Conservation (phyloP, 2,113 vertebrate genomes). For the Phrynosoma platyrhinos region DNA sequence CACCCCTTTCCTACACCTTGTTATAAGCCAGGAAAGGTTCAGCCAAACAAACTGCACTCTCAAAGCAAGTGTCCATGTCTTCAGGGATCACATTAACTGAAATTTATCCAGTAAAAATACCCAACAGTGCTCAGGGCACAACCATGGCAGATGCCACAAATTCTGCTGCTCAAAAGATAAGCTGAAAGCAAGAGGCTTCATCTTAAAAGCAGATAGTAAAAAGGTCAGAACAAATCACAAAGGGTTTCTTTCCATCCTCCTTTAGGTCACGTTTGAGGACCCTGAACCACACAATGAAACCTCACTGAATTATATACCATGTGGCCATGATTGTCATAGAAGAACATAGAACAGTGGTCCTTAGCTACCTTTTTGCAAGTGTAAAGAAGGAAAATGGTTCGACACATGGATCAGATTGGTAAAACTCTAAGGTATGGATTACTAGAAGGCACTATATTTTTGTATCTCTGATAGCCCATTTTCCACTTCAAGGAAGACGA, state of each 20-base stretch:
- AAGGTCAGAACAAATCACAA: not conserved
- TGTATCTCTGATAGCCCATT: not conserved
- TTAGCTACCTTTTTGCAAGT: not conserved
- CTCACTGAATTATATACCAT: not conserved
- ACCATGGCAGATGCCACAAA: not conserved
- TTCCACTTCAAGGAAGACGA: not conserved
- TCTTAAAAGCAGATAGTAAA: not conserved
- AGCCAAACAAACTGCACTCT: too few species aligned
- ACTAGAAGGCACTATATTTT: not conserved
- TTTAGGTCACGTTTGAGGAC: not conserved
- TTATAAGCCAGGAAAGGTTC: too few species aligned
- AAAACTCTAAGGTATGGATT: not conserved
- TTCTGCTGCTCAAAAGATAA: not conserved
- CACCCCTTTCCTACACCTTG: too few species aligned
- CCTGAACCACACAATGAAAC: not conserved
- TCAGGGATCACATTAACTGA: not conserved
- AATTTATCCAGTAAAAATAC: not conserved
- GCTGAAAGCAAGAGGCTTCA: not conserved
- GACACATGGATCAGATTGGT: not conserved
- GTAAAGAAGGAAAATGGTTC: not conserved
- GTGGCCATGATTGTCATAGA: not conserved
- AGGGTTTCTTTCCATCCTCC: not conserved
- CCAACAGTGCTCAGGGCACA: not conserved
- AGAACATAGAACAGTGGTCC: too few species aligned
- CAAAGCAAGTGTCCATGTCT: not conserved